These are phyloP conservation scores for Apogon hyalosoma DNA, from an alignment of 2,797 vertebrate species.

Conservation along the genomic window DNA sequence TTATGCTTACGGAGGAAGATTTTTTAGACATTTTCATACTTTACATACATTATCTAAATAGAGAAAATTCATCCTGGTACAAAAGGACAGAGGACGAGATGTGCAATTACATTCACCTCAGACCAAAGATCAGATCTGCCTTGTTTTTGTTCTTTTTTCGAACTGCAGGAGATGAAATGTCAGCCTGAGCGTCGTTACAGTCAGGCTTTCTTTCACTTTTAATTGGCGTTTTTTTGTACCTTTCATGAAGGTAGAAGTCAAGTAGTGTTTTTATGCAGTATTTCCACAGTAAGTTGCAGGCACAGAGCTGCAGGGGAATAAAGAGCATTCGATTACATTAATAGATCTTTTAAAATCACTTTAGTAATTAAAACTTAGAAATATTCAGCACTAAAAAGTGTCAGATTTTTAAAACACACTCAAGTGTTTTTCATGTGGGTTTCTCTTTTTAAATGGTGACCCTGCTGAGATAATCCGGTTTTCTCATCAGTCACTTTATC, in stretches of 20 bases:
- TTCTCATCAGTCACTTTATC: background rate
- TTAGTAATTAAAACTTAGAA: no score
- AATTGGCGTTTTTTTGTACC: background rate
- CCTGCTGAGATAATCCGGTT: background rate
- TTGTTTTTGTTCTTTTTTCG: background rate
- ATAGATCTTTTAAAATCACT: no score
- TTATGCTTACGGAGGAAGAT: background rate
- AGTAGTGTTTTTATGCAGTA: background rate
- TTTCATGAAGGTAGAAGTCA: background rate
- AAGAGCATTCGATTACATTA: no score
- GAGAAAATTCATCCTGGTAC: no score
- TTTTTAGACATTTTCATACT: background rate
- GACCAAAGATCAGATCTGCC: background rate
- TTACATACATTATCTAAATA: background rate
- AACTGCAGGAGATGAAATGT: background rate
- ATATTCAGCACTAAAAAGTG: no score
- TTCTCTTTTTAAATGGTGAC: background rate
- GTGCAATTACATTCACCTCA: background rate
- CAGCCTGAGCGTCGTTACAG: background rate
- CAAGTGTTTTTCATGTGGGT: no score
- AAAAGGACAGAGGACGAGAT: background rate
- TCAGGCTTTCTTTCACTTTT: background rate
- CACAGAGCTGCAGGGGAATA: no score
- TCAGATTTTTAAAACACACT: background rate
- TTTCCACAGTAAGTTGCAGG: background rate